Evolutionary conservation across 1,140 invertebrate species (phyloP), one percentile per base, ranked within the genome.

Genomic region (Cephus cinctus): DNA sequence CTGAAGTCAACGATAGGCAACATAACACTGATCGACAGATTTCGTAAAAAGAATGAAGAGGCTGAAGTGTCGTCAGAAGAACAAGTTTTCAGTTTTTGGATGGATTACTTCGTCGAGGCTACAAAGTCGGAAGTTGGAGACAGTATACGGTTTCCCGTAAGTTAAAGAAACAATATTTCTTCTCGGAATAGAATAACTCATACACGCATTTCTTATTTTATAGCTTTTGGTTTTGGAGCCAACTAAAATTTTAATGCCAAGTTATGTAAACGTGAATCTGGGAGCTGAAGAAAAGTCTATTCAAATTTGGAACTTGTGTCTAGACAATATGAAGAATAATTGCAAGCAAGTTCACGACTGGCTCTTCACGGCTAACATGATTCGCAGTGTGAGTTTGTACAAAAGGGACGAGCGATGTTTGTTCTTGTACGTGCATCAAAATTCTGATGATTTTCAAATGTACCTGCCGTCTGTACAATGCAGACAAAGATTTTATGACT

Each of bases 381-480:
- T 99, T 52, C 88, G 94, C 54, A 93, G 92, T 52, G 90, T 98
- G 21, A 94, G 91, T 71, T 78, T 96, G 32, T 98, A 98, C 71
- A 98, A 98, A 73, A 81, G 95, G 41, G 96, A 99, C 73, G 92
- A 96, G 65, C 79, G 96, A 9, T 97, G 95, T 46, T 80, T 98
- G 2, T 98, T 98, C 75, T 80, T 99, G 0, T 99, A 99, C 73
- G 96, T 99, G 16, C 91, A 96, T 71, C 90, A 98, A 68, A 98
- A 98, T 65, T 98, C 94, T 5, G 94, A 98, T 69, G 96, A 98
- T 78, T 99, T 99, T 78, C 96, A 99, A 83, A 96, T 99, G 77
- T 98, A 91, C 70, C 90, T 99, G 54, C 94, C 97, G 8, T 98
- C 94, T 0, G 83, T 87, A 36, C 77, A 83, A 34, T 92, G 90